Conservation (phyloP, 2,888 invertebrate species). For the Criorhina ranunculi region DNA sequence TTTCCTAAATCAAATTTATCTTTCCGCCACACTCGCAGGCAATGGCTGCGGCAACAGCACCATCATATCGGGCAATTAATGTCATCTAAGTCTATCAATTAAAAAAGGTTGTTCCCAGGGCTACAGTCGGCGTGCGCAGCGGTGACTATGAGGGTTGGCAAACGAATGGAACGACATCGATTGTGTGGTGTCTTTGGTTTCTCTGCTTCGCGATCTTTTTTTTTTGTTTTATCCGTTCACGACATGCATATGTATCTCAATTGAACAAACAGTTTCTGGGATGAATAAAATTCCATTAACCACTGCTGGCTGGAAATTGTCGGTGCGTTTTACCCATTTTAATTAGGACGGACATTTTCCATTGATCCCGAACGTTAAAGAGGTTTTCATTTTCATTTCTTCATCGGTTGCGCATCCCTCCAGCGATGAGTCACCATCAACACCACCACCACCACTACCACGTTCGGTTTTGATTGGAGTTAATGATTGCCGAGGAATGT, state of each 20-base stretch:
- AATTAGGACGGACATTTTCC: constrained; percentile 73
- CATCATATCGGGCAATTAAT: constrained; percentile 72
- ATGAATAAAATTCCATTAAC: constrained; percentile 68
- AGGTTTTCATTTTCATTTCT: constrained; percentile 64
- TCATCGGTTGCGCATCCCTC: not conserved
- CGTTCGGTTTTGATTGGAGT: constrained; percentile 68
- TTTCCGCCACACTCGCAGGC: constrained; percentile 42
- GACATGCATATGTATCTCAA: constrained; percentile 58
- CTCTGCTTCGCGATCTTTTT: constrained; percentile 18
- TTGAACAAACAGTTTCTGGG: constrained; percentile 52
- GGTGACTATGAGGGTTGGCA: constrained; percentile 54
- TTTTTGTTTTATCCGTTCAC: constrained; percentile 37
- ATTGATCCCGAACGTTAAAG: constrained; percentile 72
- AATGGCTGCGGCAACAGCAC: constrained; percentile 29
- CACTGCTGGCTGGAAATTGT: constrained; percentile 60
- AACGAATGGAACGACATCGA: constrained; percentile 53
- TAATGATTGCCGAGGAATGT: constrained; percentile 63
- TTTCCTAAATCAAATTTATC: constrained; percentile 60
- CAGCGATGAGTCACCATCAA: constrained; percentile 44
- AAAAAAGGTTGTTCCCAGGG: constrained; percentile 68
- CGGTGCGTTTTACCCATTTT: constrained; percentile 71
- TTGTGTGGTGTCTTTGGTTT: constrained; percentile 33
- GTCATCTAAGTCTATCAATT: constrained; percentile 68
- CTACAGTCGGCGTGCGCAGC: not conserved
- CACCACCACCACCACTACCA: constrained; percentile 8